Base-by-base conservation (phyloP, 2,797 vertebrate species). In the Miichthys miiuy region DNA sequence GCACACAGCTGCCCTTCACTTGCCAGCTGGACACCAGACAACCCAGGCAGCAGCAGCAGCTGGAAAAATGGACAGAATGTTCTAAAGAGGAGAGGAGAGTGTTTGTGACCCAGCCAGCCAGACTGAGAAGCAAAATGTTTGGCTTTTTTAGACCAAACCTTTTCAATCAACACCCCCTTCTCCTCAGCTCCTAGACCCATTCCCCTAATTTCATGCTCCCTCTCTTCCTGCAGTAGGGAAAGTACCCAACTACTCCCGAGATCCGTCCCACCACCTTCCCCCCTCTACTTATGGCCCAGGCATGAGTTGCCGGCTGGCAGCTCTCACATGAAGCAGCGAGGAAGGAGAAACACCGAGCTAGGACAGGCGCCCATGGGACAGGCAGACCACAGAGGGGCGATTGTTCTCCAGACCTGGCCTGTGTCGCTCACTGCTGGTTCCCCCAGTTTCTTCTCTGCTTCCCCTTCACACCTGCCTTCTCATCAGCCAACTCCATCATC, bases 61-160 rank as follows among this genome's bases (percentile, higher is more conserved):
- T 91, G 91, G 87, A 92, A 89, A 91, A 92, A 91, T 87, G 90
- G 90, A 94, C 91, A 92, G 84, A 94, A 91, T 91, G 93, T 92
- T 90, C 91, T 83, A 56, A 74, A 87, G 85, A 84, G 67, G 58
- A 86, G 80, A 73, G 38, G 60, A 83, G 80, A 71, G 68, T 56
- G 64, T 76, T 77, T 88, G 61, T 73, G 80, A 88, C 80, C 68
- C 56, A 66, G 66, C 71, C 63, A 85, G 75, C 57, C 67, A 73
- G 81, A 66, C 76, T 42, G 63, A 79, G 77, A 70, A 72, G 83
- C 75, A 71, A 65, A 85, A 87, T 55, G 54, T 82, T 79, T 11
- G 54, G 30, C 47, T 48, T 76, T 38, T 87, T 83, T 50, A 75
- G 23, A 78, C 70, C 71, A 48, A 82, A 84, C 61, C 44, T 85